Base-by-base conservation (phyloP, 2,888 invertebrate genomes). In the Tetanocera ferruginea region DNA sequence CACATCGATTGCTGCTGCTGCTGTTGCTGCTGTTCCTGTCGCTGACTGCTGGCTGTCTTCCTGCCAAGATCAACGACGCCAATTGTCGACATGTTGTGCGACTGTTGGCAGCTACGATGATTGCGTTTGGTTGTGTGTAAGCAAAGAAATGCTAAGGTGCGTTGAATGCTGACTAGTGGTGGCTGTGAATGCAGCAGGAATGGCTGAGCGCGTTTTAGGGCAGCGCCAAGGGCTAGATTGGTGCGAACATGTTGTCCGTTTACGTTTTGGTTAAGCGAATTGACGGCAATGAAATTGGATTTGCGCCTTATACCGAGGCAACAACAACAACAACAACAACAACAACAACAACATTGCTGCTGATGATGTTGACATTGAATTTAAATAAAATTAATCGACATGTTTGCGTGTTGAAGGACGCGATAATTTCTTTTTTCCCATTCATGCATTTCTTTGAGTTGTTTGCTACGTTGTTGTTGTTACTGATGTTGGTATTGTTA, bases 231-330 rank as follows among this genome's bases (percentile, higher is more conserved):
- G 72, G 60, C 72, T 31, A 14, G 23, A 14, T 62, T 37, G 66
- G 75, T 75, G 75, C 66, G 75, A 75, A 75, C 55, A 67, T 55
- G 75, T 75, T 75, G 75, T 75, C 75, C 75, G 67, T 66, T 55
- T 67, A 14, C 75, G 34, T 75, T 75, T 66, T 31, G 66, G 31
- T 31, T 43, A 55, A 19, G 67, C 14, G 37, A 52, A 67, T 75
- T 75, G 75, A 75, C 67, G 75, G 55, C 52, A 67, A 66, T 67
- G 66, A 31, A 66, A 74, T 74, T 74, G 74, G 74, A 74, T 66
- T 74, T 74, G 74, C 51, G 66, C 52, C 74, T 49, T 75, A 67
- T 67, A 55, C 9, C n/a, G 5, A 8, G 49, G 11, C 31, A 43
- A 2, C 23, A 37, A 17, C 37, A 67, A n/a, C 28, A 43, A 34